phyloP scores from a whole-genome alignment of 2,797 vertebrate genomes.

The Iguana delicatissima region DNA sequence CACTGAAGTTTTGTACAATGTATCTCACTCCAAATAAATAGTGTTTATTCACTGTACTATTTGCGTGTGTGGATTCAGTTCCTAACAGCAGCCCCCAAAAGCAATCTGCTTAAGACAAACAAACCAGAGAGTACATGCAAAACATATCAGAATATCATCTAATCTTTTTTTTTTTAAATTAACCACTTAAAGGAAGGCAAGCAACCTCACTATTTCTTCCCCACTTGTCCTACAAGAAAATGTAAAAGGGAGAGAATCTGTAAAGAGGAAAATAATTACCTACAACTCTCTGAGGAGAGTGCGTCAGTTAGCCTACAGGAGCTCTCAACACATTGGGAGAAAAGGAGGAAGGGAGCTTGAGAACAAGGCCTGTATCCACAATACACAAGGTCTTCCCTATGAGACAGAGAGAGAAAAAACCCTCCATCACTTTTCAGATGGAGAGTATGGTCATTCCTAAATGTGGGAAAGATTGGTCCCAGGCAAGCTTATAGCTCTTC shows the following conservation, averaged over 20 bases:
- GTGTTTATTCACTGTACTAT: no score
- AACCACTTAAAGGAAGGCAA: neutral
- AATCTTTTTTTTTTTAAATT: neutral
- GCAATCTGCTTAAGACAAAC: no score
- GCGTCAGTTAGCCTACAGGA: slow-evolving; percentile 69
- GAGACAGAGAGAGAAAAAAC: neutral
- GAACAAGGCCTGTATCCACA: slow-evolving; percentile 36
- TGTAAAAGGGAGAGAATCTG: slow-evolving; percentile 58
- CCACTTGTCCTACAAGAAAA: slow-evolving; percentile 41
- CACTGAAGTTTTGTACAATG: no score
- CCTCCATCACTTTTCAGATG: neutral
- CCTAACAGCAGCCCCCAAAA: no score
- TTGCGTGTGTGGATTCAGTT: no score
- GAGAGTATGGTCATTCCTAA: slow-evolving; percentile 3
- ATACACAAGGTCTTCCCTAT: slow-evolving; percentile 58
- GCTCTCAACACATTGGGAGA: slow-evolving; percentile 61
- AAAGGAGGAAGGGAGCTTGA: neutral
- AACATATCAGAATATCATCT: slow-evolving; percentile 6
- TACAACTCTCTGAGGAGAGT: slow-evolving; percentile 73
- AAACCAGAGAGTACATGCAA: neutral
- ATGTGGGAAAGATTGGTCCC: neutral
- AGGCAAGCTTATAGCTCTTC: neutral
- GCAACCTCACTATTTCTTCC: slow-evolving; percentile 31
- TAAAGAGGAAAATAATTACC: slow-evolving; percentile 56
- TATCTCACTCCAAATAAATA: no score